Percentiles rank a stretch among this genome's conserved stretches.
Evolutionary conservation across 2,113 vertebrate species (phyloP).

Genomic region (Oryzias celebensis): DNA sequence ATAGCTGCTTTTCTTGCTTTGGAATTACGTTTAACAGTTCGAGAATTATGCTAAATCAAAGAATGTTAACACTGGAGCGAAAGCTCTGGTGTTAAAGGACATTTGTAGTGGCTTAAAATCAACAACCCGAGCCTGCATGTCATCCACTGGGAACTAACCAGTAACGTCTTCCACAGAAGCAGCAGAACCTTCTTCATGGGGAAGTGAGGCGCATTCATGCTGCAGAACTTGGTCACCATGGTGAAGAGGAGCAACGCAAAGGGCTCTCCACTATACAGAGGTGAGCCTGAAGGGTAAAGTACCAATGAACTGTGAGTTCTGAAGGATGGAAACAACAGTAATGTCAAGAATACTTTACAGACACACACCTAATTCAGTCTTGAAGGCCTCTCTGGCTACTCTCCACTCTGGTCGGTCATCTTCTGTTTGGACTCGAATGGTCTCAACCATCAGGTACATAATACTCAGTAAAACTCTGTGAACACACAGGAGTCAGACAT

Average conservation of each 20-base stretch:
- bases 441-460: slow-evolving; percentile 97
- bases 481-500: neutral
- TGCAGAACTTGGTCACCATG: slow-evolving; percentile 98
- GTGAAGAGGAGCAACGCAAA: slow-evolving; percentile 93
- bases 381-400: slow-evolving; percentile 84
- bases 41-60: too few relatives aligned
- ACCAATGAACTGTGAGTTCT: neutral
- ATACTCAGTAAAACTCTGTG: slow-evolving; percentile 91
- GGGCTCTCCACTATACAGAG: slow-evolving; percentile 86
- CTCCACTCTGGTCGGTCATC: slow-evolving; percentile 83
- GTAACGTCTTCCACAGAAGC: slow-evolving; percentile 93
- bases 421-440: slow-evolving; percentile 83
- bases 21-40: too few relatives aligned
- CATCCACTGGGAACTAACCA: slow-evolving; percentile 78
- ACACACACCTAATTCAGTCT: slow-evolving; percentile 81
- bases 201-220: slow-evolving; percentile 93
- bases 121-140: too few relatives aligned
- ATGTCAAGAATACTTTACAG: neutral
- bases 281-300: slow-evolving; percentile 77
- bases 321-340: neutral
- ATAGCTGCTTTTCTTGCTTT: too few relatives aligned
- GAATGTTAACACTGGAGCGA: too few relatives aligned
- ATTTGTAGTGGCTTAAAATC: too few relatives aligned
- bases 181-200: slow-evolving; percentile 98
- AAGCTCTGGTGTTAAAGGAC: too few relatives aligned